Evolutionary conservation across 2,113 vertebrate species (phyloP), one percentile per base, ranked within the genome.

Genomic region (Brevimyrus niger): DNA sequence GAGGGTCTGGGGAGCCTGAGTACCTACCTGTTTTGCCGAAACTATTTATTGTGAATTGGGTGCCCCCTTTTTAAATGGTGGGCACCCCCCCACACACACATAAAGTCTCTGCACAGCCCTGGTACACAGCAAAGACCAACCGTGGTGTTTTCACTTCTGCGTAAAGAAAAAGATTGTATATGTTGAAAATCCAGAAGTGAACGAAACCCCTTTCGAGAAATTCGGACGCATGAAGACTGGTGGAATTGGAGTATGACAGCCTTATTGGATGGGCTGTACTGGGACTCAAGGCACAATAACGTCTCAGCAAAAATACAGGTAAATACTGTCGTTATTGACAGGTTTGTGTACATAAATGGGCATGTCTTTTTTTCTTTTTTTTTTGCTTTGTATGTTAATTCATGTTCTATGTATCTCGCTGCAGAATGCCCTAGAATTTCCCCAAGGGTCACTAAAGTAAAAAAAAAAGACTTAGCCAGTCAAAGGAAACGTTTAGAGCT

Each of bases 161-260:
- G 27, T 35, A 87, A 87, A 87, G 23, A 50, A 55, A 31, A 7
- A 19, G 1, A 87, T 31, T 61, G 23, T 61, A 5, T 61, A 9
- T 53, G 84, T 3, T 73, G 31, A 88, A 83, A 90, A 88, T 89
- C 3, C 69, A 96, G 96, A 88, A 92, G 91, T 31, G 17, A 27
- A 38, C 85, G 90, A 19, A 88, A 90, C n/a, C 27, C 89, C 23
- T 94, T 94, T 23, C 46, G 61, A 4, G 90, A 90, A 44, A 91
- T 95, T 85, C 92, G 90, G 69, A 94, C 84, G 0, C 82, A 90
- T 3, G 92, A 93, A 0, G 93, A 94, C 82, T 97, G 95, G 96
- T 96, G 96, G 96, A 92, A 91, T 55, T 96, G 95, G 96, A 92
- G 92, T 27, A 91, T 93, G 88, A 94, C 89, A 55, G 86, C 55